phyloP scores from a whole-genome alignment of 2,113 vertebrate genomes.

The Petromus typicus region DNA sequence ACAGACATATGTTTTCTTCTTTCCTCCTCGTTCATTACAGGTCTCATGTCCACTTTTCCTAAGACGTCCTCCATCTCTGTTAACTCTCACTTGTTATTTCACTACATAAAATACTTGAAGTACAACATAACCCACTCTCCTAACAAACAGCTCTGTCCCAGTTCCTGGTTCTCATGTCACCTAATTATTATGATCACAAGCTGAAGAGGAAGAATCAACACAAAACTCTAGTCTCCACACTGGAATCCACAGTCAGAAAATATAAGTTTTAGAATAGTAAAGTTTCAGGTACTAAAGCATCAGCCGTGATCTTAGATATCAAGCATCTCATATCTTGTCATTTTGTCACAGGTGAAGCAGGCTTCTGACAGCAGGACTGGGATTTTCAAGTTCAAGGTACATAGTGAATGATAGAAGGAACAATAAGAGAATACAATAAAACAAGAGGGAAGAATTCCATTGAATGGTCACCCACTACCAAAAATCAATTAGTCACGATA shows the following conservation, averaged over 20 bases:
- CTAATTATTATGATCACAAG: neutral
- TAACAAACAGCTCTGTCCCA: neutral
- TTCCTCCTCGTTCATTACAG: neutral
- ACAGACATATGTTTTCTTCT: neutral
- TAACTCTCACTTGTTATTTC: neutral
- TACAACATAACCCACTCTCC: neutral
- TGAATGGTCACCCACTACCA: neutral
- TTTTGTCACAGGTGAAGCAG: neutral
- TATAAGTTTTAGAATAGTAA: neutral
- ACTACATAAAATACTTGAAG: neutral
- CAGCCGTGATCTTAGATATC: neutral
- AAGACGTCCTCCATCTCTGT: neutral
- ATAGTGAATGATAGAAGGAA: neutral
- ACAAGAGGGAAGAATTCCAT: neutral
- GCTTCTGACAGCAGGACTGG: neutral
- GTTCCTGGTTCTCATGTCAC: neutral
- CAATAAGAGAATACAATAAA: neutral
- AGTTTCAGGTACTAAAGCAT: neutral
- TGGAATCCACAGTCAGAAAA: neutral
- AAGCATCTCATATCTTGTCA: neutral
- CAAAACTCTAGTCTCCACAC: neutral
- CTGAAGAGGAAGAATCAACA: neutral
- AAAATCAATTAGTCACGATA: neutral
- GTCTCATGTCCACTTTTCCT: neutral
- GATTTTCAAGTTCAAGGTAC: neutral